Percentiles rank a stretch among this genome's conserved stretches.
Evolutionary conservation across 35 echinoderm and acorn worm species (phyloP).

Genomic region (Diadema setosum): DNA sequence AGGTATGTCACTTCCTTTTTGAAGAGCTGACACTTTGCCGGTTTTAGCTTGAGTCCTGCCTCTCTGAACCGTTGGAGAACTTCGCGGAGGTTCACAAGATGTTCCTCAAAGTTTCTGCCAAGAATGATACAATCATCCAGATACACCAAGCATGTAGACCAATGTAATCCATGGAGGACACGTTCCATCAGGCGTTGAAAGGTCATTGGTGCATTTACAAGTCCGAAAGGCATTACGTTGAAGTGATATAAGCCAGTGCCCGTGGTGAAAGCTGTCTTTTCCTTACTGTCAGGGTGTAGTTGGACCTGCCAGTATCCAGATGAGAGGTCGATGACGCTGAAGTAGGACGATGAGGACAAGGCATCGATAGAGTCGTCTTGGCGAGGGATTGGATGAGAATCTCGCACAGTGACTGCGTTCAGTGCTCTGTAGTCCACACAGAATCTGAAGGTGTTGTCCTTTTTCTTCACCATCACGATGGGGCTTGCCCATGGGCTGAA

Average conservation of each 20-base stretch:
- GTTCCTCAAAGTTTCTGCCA: constrained; percentile 53
- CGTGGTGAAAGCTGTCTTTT: constrained; percentile 70
- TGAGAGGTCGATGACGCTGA: constrained; percentile 28
- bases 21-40: constrained; percentile 46
- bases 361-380: constrained; percentile 29
- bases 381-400: constrained; percentile 39
- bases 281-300: constrained; percentile 5
- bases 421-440: constrained; percentile 69
- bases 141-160: constrained; percentile 43
- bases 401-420: constrained; percentile 29
- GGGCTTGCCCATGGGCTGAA: constrained; percentile 50
- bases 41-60: constrained; percentile 46
- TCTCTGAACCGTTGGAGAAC: constrained; percentile 11
- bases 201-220: constrained; percentile 55
- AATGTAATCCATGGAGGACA: constrained; percentile 65
- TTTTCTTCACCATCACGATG: constrained; percentile 62
- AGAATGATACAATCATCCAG: constrained; percentile 52
- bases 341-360: neutral
- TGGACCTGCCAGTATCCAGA: constrained; percentile 38
- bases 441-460: constrained; percentile 46
- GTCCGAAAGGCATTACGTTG: constrained; percentile 65
- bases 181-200: constrained; percentile 64
- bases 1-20: constrained; percentile 28
- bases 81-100: neutral
- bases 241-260: constrained; percentile 58